Percentiles rank a stretch among this genome's conserved stretches.
Conservation (phyloP, 1,140 invertebrate species). For the Drosophila micromelanica region DNA sequence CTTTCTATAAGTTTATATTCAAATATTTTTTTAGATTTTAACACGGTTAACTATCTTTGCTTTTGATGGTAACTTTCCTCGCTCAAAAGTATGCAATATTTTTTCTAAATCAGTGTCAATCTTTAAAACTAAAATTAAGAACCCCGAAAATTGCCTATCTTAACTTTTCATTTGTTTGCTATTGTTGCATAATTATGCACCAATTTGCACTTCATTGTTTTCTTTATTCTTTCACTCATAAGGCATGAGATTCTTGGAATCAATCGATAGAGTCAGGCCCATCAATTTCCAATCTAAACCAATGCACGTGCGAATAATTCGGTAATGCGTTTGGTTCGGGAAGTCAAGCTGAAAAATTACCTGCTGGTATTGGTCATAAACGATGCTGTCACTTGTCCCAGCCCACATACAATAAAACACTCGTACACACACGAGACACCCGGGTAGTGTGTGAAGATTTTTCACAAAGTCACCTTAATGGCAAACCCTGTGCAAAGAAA, state of each 20-base stretch:
- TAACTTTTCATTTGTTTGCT: neutral
- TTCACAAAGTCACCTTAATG: conserved; percentile 69
- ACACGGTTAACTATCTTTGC: neutral
- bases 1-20: too few species aligned
- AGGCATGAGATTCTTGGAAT: conserved; percentile 31
- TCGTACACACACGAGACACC: conserved; percentile 19
- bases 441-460: conserved; percentile 62
- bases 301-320: conserved; percentile 77
- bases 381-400: conserved; percentile 73
- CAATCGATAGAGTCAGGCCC: conserved; percentile 27
- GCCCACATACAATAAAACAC: conserved; percentile 21
- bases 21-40: neutral
- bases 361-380: conserved; percentile 67
- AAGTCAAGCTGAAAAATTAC: conserved; percentile 66
- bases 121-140: neutral
- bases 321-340: conserved; percentile 54
- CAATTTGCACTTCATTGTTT: conserved; percentile 34
- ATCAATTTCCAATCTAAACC: conserved; percentile 55
- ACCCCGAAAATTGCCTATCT: neutral
- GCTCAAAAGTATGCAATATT: conserved; percentile 53
- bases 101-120: neutral
- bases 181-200: conserved; percentile 42
- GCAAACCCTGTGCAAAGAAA: conserved; percentile 50
- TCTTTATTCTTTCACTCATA: conserved; percentile 8
- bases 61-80: neutral